Evolutionary conservation across 2,888 invertebrate genomes (phyloP), one percentile per base, ranked within the genome.

Genomic region (Laothoe populi): DNA sequence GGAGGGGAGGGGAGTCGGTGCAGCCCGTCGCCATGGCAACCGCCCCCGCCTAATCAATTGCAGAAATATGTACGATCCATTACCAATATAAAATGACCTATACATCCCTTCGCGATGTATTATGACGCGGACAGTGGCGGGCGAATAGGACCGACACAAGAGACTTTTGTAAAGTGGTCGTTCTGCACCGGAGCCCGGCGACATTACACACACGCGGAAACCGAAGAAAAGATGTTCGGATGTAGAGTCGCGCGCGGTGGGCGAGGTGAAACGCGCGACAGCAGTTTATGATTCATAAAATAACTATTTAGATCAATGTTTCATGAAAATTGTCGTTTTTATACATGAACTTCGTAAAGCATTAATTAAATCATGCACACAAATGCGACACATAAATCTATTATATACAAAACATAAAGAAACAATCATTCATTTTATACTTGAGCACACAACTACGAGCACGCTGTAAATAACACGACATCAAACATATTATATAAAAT

Each of bases 31-130:
- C 83, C 87, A 91, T 90, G 84, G 85, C 86, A 81, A 92, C 92
- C 90, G 87, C 86, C 90, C 92, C 90, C 89, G 89, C 87, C 92
- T 92, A 93, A 93, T 92, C 92, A 92, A 93, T 92, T 93, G 92
- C 92, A 93, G 92, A 92, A 92, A 92, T 92, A 93, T 93, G 92
- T 92, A 92, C 88, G 86, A 82, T 66, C 86, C 81, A 84, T 86
- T 77, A 84, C 90, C 89, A 80, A 53, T 63, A 16, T 63, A 74
- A 65, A 60, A 11, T 21, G 86, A 65, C 4, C 82, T 66, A 11
- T 66, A 59, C 21, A 67, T 24, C 75, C 76, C 69, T 79, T 69
- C 78, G 62, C 64, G 16, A 19, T 26, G 63, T 68, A 67, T 68
- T 69, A 69, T 67, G 61, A 31, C 61, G 42, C 23, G 8, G n/a